These are phyloP conservation scores for Ganaspis sp. DNA, from an alignment of 1,140 invertebrate species.

Conservation along the genomic window DNA sequence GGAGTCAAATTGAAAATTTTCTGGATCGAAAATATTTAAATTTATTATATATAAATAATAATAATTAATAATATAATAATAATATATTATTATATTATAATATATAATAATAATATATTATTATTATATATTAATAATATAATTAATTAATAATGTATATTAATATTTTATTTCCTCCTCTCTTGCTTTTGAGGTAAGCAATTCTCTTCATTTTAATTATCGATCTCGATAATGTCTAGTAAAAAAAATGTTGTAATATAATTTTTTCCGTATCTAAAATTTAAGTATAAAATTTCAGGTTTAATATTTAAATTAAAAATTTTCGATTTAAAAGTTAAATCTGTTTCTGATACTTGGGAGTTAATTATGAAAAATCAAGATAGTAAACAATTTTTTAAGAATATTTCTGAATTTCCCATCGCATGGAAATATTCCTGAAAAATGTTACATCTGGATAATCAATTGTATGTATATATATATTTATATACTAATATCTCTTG, in stretches of 20 bases:
- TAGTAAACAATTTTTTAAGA: not conserved
- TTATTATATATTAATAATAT: too few relatives aligned
- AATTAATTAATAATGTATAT: too few relatives aligned
- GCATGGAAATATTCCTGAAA: not conserved
- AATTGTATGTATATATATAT: conserved; percentile 17
- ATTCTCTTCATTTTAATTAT: not conserved
- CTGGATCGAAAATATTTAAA: not conserved
- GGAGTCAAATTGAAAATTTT: not conserved
- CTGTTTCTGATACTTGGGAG: too few relatives aligned
- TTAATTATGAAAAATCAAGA: not conserved
- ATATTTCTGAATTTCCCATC: not conserved
- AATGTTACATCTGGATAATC: not conserved
- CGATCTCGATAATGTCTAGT: not conserved
- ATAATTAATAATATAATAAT: too few relatives aligned
- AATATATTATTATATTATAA: too few relatives aligned
- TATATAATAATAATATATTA: too few relatives aligned
- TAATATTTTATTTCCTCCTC: not conserved
- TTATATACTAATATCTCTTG: not conserved
- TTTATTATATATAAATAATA: too few relatives aligned
- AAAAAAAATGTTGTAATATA: conserved; percentile 10
- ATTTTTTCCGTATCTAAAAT: not conserved
- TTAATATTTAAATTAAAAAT: too few relatives aligned
- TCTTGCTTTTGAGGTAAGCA: conserved; percentile 8
- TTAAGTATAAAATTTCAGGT: not conserved
- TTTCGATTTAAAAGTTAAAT: too few relatives aligned